phyloP scores from a whole-genome alignment of 1,140 invertebrate species.

The Formica selysi region DNA sequence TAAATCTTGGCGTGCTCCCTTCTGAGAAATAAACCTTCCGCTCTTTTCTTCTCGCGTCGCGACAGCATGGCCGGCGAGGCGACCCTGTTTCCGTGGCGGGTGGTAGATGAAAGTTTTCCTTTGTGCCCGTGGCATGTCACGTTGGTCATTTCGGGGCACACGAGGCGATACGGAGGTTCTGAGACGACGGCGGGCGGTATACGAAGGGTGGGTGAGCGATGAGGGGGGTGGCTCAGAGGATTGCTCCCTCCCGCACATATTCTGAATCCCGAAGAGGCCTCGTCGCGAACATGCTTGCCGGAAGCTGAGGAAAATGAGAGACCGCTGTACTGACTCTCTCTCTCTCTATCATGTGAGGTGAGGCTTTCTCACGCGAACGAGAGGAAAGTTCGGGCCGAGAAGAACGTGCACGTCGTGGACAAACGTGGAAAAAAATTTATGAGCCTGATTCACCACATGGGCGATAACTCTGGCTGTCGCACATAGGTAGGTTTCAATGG shows the following conservation, averaged over 20 bases:
- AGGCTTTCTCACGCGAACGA: conserved; percentile 51
- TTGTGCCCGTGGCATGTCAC: conserved; percentile 73
- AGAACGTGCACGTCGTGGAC: conserved; percentile 24
- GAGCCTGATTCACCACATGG: conserved; percentile 51
- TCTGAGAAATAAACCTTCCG: conserved; percentile 76
- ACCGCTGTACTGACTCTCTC: conserved; percentile 14
- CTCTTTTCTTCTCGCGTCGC: conserved; percentile 70
- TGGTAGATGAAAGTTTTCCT: conserved; percentile 77
- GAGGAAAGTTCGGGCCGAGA: conserved; percentile 65
- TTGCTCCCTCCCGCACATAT: conserved; percentile 66
- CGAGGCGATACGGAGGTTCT: conserved; percentile 37
- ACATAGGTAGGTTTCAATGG: conserved; percentile 36
- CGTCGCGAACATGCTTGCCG: conserved; percentile 61
- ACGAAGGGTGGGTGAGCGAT: conserved; percentile 2
- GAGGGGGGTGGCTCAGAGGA: conserved; percentile 13
- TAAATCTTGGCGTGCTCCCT: conserved; percentile 70
- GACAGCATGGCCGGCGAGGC: conserved; percentile 63
- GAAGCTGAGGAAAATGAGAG: conserved; percentile 66
- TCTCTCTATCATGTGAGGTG: not conserved
- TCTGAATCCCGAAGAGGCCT: conserved; percentile 66
- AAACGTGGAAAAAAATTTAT: conserved; percentile 63
- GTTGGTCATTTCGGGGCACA: conserved; percentile 66
- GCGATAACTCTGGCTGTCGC: conserved; percentile 20
- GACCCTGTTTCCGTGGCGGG: conserved; percentile 73
- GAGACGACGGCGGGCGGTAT: not conserved